Conservation (phyloP, 1,140 invertebrate genomes). For the Nephotettix cincticeps region DNA sequence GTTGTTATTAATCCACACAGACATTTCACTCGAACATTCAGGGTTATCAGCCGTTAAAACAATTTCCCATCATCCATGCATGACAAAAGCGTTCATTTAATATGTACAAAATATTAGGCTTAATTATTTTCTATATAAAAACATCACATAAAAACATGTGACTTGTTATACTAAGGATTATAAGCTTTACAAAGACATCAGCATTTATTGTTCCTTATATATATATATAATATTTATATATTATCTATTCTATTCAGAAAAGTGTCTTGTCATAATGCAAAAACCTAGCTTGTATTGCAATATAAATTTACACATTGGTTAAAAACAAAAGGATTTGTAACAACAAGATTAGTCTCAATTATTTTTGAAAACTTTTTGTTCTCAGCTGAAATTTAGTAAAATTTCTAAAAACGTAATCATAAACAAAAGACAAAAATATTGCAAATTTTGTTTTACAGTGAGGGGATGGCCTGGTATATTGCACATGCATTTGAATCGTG, state of each 20-base stretch:
- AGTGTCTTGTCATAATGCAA: constrained; percentile 8
- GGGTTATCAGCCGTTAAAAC: background rate
- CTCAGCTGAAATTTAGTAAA: background rate
- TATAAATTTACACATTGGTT: background rate
- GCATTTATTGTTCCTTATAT: constrained; percentile 19
- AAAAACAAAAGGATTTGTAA: background rate
- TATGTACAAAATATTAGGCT: constrained; percentile 23
- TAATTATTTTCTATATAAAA: constrained; percentile 22
- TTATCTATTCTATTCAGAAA: constrained; percentile 6
- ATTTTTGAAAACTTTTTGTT: background rate
- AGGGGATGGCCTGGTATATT: background rate
- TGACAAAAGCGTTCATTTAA: background rate
- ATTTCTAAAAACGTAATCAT: background rate
- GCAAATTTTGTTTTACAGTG: background rate
- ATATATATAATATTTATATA: constrained; percentile 1
- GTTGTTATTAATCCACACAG: background rate
- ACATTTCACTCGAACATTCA: background rate
- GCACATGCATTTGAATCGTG: no score
- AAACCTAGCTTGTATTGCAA: constrained; percentile 2
- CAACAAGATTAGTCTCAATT: background rate
- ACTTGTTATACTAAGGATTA: constrained; percentile 10
- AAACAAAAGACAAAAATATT: background rate
- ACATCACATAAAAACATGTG: constrained; percentile 14
- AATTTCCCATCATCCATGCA: constrained; percentile 12
- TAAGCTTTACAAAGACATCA: constrained; percentile 19